Evolutionary conservation across 2,113 vertebrate genomes (phyloP), one percentile per base, ranked within the genome.

Genomic region (Benthochromis sp.): DNA sequence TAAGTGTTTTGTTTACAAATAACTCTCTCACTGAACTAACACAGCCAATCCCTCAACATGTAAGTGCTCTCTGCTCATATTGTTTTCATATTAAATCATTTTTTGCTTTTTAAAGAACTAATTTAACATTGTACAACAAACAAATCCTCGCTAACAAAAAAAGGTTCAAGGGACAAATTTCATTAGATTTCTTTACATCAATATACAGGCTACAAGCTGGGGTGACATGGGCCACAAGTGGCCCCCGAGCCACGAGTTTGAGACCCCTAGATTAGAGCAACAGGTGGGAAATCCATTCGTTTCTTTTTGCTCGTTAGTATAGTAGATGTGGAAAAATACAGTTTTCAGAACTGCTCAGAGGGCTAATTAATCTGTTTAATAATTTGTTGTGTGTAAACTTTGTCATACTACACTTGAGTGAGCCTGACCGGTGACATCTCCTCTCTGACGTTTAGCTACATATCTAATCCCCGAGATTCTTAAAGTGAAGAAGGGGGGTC

Each of bases 231-330:
- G 54, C 53, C 53, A 54, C n/a, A 54, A 55, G 53, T 55, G 53
- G 11, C 50, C 17, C 50, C 50, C 3, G 17, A 5, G 50, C 7
- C 54, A 57, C 5, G 2, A 61, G 34, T 38, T 66, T 66, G 61
- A 38, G 61, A 38, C 19, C 34, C 61, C 61, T 66, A n/a, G 19
- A 38, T 66, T n/a, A 38, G 61, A 85, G 34, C 83, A 80, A 81
- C 88, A 82, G 69, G 82, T 85, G 40, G 38, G 59, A 63, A 89
- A 82, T 88, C 86, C 36, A 85, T 90, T 82, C 34, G 50, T 88
- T 66, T 85, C 53, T 24, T 38, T 29, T 34, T 73, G 13, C 69
- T 73, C 5, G 10, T 61, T 45, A 9, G 83, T 69, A 27, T n/a
- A 82, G 16, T 84, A 34, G 17, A 63, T 36, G 29, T 40, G 12